Conservation (phyloP, 2,888 invertebrate species). For the Geophilus truncorum region DNA sequence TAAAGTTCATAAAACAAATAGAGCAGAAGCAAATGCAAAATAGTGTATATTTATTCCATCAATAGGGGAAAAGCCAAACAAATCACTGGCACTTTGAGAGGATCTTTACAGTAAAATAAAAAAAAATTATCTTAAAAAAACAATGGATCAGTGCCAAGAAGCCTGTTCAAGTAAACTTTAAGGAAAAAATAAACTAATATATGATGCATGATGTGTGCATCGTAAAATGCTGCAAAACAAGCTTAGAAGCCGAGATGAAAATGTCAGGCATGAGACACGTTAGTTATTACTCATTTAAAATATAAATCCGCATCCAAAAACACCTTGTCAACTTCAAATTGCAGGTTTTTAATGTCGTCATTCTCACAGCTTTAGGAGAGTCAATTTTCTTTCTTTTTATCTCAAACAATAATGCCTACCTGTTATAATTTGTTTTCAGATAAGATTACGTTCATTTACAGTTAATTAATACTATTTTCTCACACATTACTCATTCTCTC, state of each 20-base stretch:
- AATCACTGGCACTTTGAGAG: too few relatives aligned
- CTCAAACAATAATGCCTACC: too few relatives aligned
- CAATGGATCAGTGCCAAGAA: background rate
- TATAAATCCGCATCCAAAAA: background rate
- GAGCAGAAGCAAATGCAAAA: background rate
- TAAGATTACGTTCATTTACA: background rate
- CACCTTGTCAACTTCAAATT: too few relatives aligned
- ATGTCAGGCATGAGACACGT: background rate
- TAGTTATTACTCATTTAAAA: background rate
- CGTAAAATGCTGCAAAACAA: background rate
- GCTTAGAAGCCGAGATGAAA: background rate
- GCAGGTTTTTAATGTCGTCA: too few relatives aligned
- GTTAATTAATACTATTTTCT: background rate
- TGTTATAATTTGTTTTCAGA: too few relatives aligned
- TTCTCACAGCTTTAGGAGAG: too few relatives aligned
- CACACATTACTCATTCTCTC: background rate
- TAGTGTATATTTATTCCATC: background rate
- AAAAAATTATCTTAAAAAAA: background rate
- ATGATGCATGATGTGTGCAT: background rate
- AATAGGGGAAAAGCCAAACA: background rate
- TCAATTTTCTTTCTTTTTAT: too few relatives aligned
- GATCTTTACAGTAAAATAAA: too few relatives aligned
- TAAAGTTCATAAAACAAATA: background rate
- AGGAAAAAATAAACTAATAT: background rate
- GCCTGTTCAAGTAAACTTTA: background rate